These are phyloP conservation scores for Spodoptera picta DNA, from an alignment of 2,888 invertebrate genomes.

Conservation along the genomic window DNA sequence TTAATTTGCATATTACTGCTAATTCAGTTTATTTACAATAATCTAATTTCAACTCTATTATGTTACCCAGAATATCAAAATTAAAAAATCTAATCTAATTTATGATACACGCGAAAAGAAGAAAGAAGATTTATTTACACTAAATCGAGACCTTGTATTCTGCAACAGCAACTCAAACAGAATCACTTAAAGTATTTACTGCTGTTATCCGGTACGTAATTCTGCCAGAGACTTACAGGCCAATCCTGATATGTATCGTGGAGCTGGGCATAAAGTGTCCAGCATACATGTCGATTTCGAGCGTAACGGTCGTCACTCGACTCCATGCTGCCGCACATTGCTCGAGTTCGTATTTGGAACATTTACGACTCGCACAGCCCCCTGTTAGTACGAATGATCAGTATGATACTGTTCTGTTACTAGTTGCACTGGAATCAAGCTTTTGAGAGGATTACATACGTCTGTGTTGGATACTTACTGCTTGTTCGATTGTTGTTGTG, in stretches of 20 bases:
- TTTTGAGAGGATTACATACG: slow-evolving; percentile 21
- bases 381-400: slow-evolving; percentile 32
- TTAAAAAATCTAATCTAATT: too few species aligned
- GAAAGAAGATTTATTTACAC: too few species aligned
- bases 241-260: slow-evolving; percentile 35
- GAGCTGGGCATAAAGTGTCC: slow-evolving; percentile 43
- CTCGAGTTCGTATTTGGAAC: slow-evolving; percentile 40
- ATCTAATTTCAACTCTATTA: too few species aligned
- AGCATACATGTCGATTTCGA: slow-evolving; percentile 52
- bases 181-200: not conserved
- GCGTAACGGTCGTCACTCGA: slow-evolving; percentile 51
- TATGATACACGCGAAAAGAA: too few species aligned
- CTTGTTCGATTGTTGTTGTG: slow-evolving; percentile 26
- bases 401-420: slow-evolving; percentile 36
- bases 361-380: slow-evolving; percentile 40
- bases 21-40: too few species aligned
- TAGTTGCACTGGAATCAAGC: slow-evolving; percentile 36
- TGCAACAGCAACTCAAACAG: too few species aligned
- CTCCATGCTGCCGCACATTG: slow-evolving; percentile 34
- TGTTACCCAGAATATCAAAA: too few species aligned
- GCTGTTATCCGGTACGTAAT: slow-evolving; percentile 5
- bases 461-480: slow-evolving; percentile 40
- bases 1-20: too few species aligned
- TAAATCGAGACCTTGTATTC: too few species aligned
- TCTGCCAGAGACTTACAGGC: slow-evolving; percentile 12